phyloP scores from a whole-genome alignment of 2,888 invertebrate species.

The Ophraella communa region DNA sequence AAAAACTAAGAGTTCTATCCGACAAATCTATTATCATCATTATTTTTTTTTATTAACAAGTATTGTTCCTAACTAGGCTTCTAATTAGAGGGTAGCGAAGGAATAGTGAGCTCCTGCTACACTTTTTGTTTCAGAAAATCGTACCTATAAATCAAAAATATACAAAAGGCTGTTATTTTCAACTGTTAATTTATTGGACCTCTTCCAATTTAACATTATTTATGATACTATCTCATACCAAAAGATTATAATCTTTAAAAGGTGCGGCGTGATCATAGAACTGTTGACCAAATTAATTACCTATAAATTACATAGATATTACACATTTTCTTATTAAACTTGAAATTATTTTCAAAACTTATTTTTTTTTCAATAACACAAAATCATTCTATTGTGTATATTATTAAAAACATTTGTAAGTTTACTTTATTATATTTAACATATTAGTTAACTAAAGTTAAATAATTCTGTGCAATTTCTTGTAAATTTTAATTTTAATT shows the following conservation, averaged over 20 bases:
- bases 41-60: not conserved
- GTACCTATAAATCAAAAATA: constrained; percentile 27
- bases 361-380: no score
- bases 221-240: constrained; percentile 7
- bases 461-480: no score
- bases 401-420: no score
- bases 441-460: no score
- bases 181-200: constrained; percentile 31
- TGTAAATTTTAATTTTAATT: no score
- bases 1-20: not conserved
- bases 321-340: not conserved
- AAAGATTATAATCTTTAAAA: not conserved
- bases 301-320: not conserved
- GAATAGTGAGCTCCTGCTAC: constrained; percentile 17
- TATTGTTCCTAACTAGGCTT: not conserved
- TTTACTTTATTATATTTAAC: no score
- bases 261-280: not conserved
- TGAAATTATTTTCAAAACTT: not conserved
- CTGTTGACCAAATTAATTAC: not conserved
- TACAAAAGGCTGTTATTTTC: constrained; percentile 26
- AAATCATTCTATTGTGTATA: no score
- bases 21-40: not conserved
- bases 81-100: not conserved
- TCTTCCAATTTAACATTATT: constrained; percentile 24
- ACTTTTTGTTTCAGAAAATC: constrained; percentile 12